Conservation (phyloP, 2,113 vertebrate species). For the Xiphophorus hellerii region DNA sequence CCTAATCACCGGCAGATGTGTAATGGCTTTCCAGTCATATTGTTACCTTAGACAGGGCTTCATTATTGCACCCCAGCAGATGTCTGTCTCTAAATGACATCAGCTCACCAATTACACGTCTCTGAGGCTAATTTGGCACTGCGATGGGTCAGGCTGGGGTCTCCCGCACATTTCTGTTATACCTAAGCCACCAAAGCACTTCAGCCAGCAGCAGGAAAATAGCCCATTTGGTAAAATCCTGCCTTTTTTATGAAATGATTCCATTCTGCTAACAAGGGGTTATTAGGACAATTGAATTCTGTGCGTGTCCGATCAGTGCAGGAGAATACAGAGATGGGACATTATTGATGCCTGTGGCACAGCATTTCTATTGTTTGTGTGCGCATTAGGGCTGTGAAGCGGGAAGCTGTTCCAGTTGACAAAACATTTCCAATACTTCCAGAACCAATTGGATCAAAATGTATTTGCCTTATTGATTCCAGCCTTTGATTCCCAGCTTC, state of each 20-base stretch:
- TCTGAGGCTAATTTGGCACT: slow-evolving; percentile 70
- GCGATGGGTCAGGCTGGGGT: slow-evolving; percentile 63
- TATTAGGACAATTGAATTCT: slow-evolving; percentile 76
- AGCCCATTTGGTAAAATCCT: slow-evolving; percentile 57
- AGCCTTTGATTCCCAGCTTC: slow-evolving; percentile 20
- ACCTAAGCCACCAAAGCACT: slow-evolving; percentile 52
- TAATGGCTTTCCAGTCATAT: slow-evolving; percentile 70
- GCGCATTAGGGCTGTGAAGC: slow-evolving; percentile 17
- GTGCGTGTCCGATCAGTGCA: slow-evolving; percentile 50
- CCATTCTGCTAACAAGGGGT: slow-evolving; percentile 70
- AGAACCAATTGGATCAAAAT: slow-evolving; percentile 47
- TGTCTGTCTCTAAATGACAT: slow-evolving; percentile 75
- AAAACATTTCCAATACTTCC: slow-evolving; percentile 47
- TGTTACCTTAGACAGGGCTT: slow-evolving; percentile 72
- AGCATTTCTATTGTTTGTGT: slow-evolving; percentile 30
- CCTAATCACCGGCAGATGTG: slow-evolving; percentile 68
- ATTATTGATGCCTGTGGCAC: slow-evolving; percentile 47
- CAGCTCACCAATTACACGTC: slow-evolving; percentile 74
- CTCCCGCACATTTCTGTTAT: slow-evolving; percentile 55
- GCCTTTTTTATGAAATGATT: slow-evolving; percentile 61
- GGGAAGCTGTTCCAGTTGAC: slow-evolving; percentile 36
- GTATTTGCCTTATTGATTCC: slow-evolving; percentile 56
- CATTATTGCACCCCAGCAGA: slow-evolving; percentile 69
- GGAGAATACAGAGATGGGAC: slow-evolving; percentile 40
- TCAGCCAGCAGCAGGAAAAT: slow-evolving; percentile 57